Evolutionary conservation across 2,888 invertebrate species (phyloP).

Genomic region (Caenorhabditis drosophilae): DNA sequence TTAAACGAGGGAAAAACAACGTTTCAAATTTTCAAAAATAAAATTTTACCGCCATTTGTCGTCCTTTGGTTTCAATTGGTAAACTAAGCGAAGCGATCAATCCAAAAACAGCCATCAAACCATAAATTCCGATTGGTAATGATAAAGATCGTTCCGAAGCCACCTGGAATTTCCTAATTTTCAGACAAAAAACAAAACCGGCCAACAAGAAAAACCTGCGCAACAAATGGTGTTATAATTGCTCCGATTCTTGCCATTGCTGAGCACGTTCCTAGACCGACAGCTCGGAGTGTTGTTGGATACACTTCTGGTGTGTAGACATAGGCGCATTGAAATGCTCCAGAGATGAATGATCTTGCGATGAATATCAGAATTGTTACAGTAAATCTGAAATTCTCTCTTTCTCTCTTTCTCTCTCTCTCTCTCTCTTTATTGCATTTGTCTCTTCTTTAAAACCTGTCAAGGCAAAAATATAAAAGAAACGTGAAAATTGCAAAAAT

Average conservation of each 20-base stretch:
- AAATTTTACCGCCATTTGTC: conserved; percentile 72
- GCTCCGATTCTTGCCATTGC: conserved; percentile 89
- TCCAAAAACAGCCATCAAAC: conserved; percentile 79
- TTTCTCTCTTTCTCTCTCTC: background rate
- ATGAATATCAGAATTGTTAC: conserved; percentile 84
- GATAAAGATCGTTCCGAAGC: conserved; percentile 79
- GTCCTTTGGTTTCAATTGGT: conserved; percentile 84
- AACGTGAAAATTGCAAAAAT: conserved; percentile 78
- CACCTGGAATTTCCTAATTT: conserved; percentile 73
- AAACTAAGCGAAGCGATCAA: conserved; percentile 80
- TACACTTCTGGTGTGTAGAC: conserved; percentile 93
- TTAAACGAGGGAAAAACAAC: too few species aligned
- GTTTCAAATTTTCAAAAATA: background rate
- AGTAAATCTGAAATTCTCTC: conserved; percentile 48
- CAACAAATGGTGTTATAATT: conserved; percentile 90
- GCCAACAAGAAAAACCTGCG: conserved; percentile 76
- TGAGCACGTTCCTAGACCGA: conserved; percentile 90
- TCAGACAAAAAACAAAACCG: background rate
- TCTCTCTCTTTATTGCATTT: background rate
- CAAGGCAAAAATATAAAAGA: conserved; percentile 78
- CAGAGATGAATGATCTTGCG: conserved; percentile 88
- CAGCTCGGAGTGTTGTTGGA: conserved; percentile 84
- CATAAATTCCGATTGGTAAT: conserved; percentile 81
- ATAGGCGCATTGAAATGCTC: conserved; percentile 91
- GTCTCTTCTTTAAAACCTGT: conserved; percentile 47